Evolutionary conservation across 2,113 vertebrate species (phyloP).

Genomic region (Cryptomyrus ogoouensis): DNA sequence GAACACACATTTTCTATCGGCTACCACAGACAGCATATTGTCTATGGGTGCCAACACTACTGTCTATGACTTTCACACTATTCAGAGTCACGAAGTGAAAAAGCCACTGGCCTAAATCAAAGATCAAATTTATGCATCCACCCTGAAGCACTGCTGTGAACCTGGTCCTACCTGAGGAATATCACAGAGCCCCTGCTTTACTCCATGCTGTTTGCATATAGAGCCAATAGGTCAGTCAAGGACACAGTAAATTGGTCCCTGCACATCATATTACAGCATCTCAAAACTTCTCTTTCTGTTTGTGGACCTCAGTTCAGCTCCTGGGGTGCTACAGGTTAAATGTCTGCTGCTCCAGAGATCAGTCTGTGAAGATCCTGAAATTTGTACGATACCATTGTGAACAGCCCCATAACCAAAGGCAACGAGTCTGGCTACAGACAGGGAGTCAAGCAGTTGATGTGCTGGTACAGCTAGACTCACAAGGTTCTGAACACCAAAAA

Average conservation of each 20-base stretch:
- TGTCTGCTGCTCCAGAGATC: not conserved
- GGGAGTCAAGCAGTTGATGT: not conserved
- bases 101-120: not conserved
- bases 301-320: not conserved
- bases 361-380: not conserved
- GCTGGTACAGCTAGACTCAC: not conserved
- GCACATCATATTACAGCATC: not conserved
- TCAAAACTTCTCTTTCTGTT: not conserved
- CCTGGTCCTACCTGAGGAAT: not conserved
- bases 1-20: not conserved
- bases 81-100: not conserved
- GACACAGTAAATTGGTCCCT: not conserved
- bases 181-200: not conserved
- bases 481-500: not conserved
- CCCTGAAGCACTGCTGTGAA: not conserved
- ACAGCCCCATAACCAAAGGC: not conserved
- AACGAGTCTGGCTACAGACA: not conserved
- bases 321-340: not conserved
- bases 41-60: not conserved
- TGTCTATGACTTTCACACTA: not conserved
- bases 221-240: not conserved
- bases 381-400: not conserved
- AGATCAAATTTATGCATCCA: not conserved
- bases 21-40: not conserved
- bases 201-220: no score